Percentiles rank a stretch among this genome's conserved stretches.
Conservation (phyloP, 2,888 invertebrate species). For the Erebia palarica region DNA sequence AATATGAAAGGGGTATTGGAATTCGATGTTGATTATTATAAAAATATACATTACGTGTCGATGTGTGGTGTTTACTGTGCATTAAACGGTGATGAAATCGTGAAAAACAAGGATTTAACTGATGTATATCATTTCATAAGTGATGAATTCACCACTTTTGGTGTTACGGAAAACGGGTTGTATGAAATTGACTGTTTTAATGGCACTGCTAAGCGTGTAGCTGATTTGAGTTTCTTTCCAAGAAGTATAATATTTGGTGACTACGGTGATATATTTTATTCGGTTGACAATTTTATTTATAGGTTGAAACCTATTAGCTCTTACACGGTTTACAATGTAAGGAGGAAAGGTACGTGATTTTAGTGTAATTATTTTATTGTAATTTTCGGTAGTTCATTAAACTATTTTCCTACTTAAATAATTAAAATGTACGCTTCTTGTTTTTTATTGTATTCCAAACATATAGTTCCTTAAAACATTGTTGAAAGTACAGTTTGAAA, state of each 20-base stretch:
- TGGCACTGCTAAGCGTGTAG: constrained; percentile 63
- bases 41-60: constrained; percentile 64
- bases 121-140: constrained; percentile 62
- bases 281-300: constrained; percentile 59
- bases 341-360: constrained; percentile 42
- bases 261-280: constrained; percentile 72
- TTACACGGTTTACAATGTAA: constrained; percentile 64
- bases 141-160: constrained; percentile 60
- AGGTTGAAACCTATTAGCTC: constrained; percentile 65
- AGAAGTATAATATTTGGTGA: constrained; percentile 68
- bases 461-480: neutral
- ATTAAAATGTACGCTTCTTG: constrained; percentile 4
- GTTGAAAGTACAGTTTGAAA: no score
- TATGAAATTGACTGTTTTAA: constrained; percentile 65
- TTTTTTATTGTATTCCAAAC: constrained; percentile 1
- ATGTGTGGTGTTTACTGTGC: constrained; percentile 72
- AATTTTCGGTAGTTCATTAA: neutral
- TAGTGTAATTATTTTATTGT: neutral
- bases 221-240: constrained; percentile 58
- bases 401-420: neutral
- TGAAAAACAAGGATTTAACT: constrained; percentile 63
- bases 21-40: constrained; percentile 66
- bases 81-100: constrained; percentile 51
- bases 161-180: constrained; percentile 57
- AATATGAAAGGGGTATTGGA: constrained; percentile 64